Conservation (phyloP, 2,888 invertebrate genomes). For the Ophioninae sp. region DNA sequence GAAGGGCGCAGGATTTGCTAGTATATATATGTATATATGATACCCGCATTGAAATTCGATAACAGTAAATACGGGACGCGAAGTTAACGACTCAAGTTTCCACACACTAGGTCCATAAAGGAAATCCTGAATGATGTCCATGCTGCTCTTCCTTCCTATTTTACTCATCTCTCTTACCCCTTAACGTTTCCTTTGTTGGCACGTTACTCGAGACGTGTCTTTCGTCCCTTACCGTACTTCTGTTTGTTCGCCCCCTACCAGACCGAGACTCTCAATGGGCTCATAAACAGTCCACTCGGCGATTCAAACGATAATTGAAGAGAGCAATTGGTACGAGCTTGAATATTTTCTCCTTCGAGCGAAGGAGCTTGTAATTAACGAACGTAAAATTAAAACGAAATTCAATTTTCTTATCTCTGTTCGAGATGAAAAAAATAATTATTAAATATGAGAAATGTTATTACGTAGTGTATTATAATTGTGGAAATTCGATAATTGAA, state of each 20-base stretch:
- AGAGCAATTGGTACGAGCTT: neutral
- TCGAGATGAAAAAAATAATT: no score
- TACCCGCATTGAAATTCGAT: slow-evolving; percentile 23
- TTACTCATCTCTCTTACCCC: slow-evolving; percentile 37
- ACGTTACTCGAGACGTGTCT: slow-evolving; percentile 39
- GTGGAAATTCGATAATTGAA: no score
- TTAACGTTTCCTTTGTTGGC: slow-evolving; percentile 11
- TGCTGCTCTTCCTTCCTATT: slow-evolving; percentile 44
- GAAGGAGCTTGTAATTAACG: neutral
- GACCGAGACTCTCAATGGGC: slow-evolving; percentile 54
- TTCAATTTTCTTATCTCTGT: no score
- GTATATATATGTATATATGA: no score
- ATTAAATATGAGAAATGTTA: no score
- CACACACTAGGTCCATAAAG: slow-evolving; percentile 64
- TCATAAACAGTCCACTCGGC: neutral
- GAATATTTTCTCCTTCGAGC: neutral
- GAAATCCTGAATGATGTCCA: slow-evolving; percentile 64
- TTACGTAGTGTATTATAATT: no score
- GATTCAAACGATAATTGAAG: neutral
- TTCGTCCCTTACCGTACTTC: slow-evolving; percentile 27
- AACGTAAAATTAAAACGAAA: no score
- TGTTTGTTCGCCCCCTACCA: slow-evolving; percentile 27
- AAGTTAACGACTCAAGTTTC: slow-evolving; percentile 67
- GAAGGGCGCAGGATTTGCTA: no score
- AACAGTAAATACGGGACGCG: slow-evolving; percentile 62